phyloP scores from a whole-genome alignment of 2,113 vertebrate species.

The Pongo pygmaeus region DNA sequence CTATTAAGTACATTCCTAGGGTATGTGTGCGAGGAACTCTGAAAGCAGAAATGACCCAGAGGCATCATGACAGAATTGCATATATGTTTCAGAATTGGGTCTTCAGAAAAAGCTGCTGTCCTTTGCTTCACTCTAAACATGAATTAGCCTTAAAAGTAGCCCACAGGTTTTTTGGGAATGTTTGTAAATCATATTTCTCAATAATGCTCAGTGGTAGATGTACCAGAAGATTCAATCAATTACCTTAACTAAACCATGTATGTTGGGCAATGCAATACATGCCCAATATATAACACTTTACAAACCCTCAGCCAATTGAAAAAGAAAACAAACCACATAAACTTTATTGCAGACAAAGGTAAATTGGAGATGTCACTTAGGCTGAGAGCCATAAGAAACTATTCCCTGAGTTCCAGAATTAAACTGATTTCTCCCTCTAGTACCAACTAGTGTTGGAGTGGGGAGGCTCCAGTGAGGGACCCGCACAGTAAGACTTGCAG shows the following conservation, averaged over 20 bases:
- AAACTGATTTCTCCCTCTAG: no score
- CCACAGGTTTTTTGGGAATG: neutral
- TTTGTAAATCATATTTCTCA: neutral
- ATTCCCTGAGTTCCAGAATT: neutral
- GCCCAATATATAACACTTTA: neutral
- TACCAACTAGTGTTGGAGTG: neutral
- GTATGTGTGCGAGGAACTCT: neutral
- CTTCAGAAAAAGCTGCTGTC: neutral
- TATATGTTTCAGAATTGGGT: neutral
- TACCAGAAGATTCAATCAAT: neutral
- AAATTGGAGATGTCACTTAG: neutral
- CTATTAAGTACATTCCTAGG: neutral
- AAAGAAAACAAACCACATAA: neutral
- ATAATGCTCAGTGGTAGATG: neutral
- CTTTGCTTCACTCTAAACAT: neutral
- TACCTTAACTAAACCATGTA: neutral
- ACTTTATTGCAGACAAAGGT: neutral
- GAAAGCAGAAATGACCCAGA: neutral
- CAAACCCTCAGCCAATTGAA: neutral
- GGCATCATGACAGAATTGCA: neutral
- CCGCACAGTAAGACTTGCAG: neutral
- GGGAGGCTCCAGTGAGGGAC: fast-evolving
- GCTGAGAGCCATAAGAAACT: neutral
- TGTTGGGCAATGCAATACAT: neutral
- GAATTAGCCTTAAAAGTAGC: neutral